phyloP scores from a whole-genome alignment of 2,888 invertebrate genomes.

The Trichopria drosophilae region DNA sequence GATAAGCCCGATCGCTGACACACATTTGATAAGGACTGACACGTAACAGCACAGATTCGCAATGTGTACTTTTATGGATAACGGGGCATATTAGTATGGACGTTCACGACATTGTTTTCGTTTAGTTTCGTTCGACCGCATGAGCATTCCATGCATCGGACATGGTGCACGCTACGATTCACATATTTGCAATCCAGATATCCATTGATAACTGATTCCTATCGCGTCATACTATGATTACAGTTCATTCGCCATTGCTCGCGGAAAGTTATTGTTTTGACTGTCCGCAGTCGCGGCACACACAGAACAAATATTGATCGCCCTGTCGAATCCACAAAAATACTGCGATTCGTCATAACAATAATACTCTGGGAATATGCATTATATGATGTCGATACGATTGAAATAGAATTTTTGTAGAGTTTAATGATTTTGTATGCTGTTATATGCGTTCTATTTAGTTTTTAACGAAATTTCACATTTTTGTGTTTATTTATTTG shows the following conservation, averaged over 20 bases:
- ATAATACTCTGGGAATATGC: too few relatives aligned
- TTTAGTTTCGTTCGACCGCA: conserved; percentile 45
- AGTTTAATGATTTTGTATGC: too few relatives aligned
- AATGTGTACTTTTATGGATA: too few relatives aligned
- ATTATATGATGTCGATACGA: too few relatives aligned
- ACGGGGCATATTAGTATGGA: conserved; percentile 45
- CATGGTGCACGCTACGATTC: conserved; percentile 22
- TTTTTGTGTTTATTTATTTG: too few relatives aligned
- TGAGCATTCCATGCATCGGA: not conserved
- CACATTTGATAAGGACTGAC: too few relatives aligned
- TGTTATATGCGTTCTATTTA: too few relatives aligned
- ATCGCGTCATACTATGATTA: conserved; percentile 37
- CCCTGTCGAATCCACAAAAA: conserved; percentile 4
- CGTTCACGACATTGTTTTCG: conserved; percentile 50
- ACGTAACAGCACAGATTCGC: too few relatives aligned
- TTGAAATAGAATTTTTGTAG: too few relatives aligned
- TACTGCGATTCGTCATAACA: not conserved
- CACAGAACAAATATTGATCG: conserved; percentile 39
- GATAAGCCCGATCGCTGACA: too few relatives aligned
- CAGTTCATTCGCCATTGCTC: conserved; percentile 38
- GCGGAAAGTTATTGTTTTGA: conserved; percentile 44
- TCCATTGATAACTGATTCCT: conserved; percentile 50
- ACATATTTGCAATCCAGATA: conserved; percentile 50
- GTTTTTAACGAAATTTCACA: too few relatives aligned
- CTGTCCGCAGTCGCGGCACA: conserved; percentile 32